phyloP scores from a whole-genome alignment of 2,888 invertebrate genomes.

The Caenorhabditis sp. region DNA sequence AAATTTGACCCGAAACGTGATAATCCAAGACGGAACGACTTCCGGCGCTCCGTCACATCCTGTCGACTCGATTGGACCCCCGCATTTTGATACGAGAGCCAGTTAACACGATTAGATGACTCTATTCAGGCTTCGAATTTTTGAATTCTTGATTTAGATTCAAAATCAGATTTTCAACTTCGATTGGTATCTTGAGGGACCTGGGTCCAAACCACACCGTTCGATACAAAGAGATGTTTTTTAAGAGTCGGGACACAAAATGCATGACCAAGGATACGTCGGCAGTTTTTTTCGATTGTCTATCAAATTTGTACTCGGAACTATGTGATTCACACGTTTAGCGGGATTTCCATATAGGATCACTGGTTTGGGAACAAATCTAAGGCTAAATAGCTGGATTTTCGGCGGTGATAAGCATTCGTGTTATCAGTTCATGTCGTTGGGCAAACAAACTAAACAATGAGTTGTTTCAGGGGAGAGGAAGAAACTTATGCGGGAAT shows the following conservation, averaged over 20 bases:
- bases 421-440: constrained; percentile 21
- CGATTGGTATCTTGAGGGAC: not conserved
- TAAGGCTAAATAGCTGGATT: constrained; percentile 32
- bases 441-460: not conserved
- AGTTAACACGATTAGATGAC: constrained; percentile 28
- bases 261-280: constrained; percentile 3
- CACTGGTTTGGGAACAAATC: constrained; percentile 20
- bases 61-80: constrained; percentile 44
- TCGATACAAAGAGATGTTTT: not conserved
- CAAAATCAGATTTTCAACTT: not conserved
- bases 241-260: constrained; percentile 12
- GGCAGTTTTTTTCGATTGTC: constrained; percentile 7
- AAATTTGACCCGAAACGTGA: constrained; percentile 12
- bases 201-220: not conserved
- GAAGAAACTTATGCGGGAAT: not conserved
- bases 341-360: constrained; percentile 13
- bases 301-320: constrained; percentile 20
- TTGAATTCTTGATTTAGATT: not conserved
- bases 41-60: constrained; percentile 41
- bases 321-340: constrained; percentile 24
- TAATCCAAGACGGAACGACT: constrained; percentile 22
- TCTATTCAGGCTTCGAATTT: not conserved
- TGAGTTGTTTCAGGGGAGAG: not conserved
- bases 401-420: constrained; percentile 14
- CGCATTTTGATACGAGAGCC: constrained; percentile 16